Percentiles rank a stretch among this genome's conserved stretches.
phyloP scores from a whole-genome alignment of 2,888 invertebrate genomes.

The Andrena haemorrhoa region DNA sequence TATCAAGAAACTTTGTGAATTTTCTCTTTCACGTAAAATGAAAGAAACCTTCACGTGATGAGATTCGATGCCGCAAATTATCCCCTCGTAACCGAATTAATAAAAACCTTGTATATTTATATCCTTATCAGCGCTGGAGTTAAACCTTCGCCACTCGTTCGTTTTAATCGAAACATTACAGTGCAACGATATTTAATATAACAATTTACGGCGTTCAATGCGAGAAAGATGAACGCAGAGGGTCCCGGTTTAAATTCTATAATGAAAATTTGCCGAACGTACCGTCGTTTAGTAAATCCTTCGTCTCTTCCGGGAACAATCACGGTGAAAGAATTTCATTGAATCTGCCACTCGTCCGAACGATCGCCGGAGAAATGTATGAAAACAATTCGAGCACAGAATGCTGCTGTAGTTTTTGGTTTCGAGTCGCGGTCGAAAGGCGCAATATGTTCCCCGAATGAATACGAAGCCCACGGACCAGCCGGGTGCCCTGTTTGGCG shows the following conservation, averaged over 20 bases:
- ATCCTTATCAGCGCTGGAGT: no score
- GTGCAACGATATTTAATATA: no score
- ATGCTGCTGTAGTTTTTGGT: slow-evolving; percentile 19
- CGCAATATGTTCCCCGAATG: slow-evolving; percentile 43
- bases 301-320: not conserved
- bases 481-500: slow-evolving; percentile 16
- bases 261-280: not conserved
- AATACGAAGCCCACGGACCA: slow-evolving; percentile 16
- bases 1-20: no score
- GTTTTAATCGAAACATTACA: no score
- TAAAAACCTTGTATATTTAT: no score
- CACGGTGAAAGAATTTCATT: not conserved
- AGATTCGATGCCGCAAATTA: no score
- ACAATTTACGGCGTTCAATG: no score
- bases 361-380: not conserved
- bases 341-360: not conserved
- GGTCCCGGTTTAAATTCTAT: not conserved
- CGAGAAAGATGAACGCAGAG: no score
- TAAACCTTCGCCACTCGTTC: no score
- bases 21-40: no score
- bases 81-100: no score
- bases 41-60: no score
- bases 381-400: slow-evolving; percentile 3
- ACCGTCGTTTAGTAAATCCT: not conserved
- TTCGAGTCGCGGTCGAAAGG: slow-evolving; percentile 32